Base-by-base conservation (phyloP, 2,113 vertebrate genomes). In the Callipepla californica region DNA sequence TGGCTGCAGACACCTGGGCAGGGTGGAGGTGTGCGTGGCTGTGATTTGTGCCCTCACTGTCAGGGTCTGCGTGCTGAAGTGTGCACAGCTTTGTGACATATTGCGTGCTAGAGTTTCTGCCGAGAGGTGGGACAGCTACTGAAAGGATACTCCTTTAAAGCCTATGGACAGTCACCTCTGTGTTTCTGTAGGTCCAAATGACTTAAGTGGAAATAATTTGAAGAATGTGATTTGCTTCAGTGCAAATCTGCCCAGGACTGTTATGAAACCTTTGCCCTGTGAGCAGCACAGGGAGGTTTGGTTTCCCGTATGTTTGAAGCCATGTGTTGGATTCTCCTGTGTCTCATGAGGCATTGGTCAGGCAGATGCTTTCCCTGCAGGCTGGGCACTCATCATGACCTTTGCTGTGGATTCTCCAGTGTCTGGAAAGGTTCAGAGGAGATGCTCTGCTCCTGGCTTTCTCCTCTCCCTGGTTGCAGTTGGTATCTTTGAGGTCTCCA, bases 121-220 rank as follows among this genome's bases (percentile, higher is more conserved):
- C 2, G 2, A 20, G 83, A 59, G 62, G 62, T 2, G 36, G 80
- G 84, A 58, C 45, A 42, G 66, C 16, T 89, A 87, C 51, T 65
- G 77, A 89, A 89, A 61, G 36, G 66, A 78, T 77, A 59, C 82
- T 80, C 67, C 19, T 0, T 57, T 92, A 66, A 82, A 89, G 66
- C 68, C 75, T 21, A 14, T 77, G 87, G 70, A 85, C 48, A 42
- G 55, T 44, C 7, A 4, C 62, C 30, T 25, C 17, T 25, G 15
- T 4, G 3, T 69, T 50, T 80, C 75, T 59, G 26, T 32, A 69
- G 42, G 40, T 40, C 55, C 81, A 70, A 42, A 80, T 63, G 59
- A 85, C 51, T 92, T 89, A 28, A 93, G 84, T 84, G 85, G 92
- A 95, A 94, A 44, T 87, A 73, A 92, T 89, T 93, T 74, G 50